Evolutionary conservation across 2,113 vertebrate genomes (phyloP), one percentile per base, ranked within the genome.

Genomic region (Gadus macrocephalus): DNA sequence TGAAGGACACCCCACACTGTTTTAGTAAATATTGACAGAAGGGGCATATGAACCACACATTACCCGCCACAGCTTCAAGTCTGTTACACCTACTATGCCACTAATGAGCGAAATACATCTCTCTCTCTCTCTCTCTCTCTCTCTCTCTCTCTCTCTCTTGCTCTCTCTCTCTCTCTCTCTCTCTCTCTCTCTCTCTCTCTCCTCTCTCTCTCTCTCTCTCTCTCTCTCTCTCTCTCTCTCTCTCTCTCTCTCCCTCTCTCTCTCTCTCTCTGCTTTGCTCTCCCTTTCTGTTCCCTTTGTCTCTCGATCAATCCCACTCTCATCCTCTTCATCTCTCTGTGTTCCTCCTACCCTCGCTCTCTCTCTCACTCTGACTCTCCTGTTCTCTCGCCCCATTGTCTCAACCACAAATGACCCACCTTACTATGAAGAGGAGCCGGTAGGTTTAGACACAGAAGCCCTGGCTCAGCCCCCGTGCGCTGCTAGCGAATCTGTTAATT

Each of bases 401-500:
- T 60, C 58, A 25, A 25, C 22, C 60, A 62, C 60, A 62, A 14
- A 83, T 85, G 84, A 76, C 76, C 73, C 75, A 83, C 83, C 83
- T 89, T 87, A 70, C 27, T 62, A 73, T 73, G 69, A 53, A 66
- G 77, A 64, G 83, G 81, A 73, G 68, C 62, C 75, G 31, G 72
- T 85, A 85, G 42, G 86, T 82, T 86, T 80, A 78, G 82, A 75
- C 66, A 12, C 17, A 16, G 65, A 81, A 72, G 69, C 69, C 58
- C 53, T 75, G 78, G 78, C 49, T 82, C 78, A 73, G 81, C 80
- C 78, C 80, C 72, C 80, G 69, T 85, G 76, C 84, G 79, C 86
- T 91, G 88, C 87, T 86, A 91, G 89, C 56, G 76, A 86, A 90
- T 91, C 88, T 83, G 86, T 90, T 91, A 90, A 92, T 92, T 92